Evolutionary conservation across 2,113 vertebrate genomes (phyloP).

Genomic region (Melanerpes aurifrons): DNA sequence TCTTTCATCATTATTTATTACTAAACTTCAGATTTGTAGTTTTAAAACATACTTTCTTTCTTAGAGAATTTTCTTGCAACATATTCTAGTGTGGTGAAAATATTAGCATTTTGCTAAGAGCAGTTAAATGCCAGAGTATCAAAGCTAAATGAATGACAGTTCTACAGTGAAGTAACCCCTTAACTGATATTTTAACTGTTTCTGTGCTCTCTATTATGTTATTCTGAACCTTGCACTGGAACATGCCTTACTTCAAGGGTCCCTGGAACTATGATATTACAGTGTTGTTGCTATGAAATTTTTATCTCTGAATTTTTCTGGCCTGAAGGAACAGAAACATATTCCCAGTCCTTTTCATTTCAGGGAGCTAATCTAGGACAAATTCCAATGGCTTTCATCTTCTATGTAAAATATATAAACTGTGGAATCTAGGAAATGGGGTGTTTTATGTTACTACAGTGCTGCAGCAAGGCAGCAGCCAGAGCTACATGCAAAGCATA

Average conservation of each 20-base stretch:
- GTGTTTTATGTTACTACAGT: not conserved
- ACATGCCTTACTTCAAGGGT: not conserved
- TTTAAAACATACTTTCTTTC: not conserved
- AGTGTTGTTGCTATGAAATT: not conserved
- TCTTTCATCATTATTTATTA: not conserved
- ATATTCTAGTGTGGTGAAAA: not conserved
- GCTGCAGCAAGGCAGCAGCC: slow-evolving; percentile 1
- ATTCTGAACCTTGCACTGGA: not conserved
- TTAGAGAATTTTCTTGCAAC: not conserved
- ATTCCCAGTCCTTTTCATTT: not conserved
- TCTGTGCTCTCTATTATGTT: not conserved
- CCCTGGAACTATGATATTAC: not conserved
- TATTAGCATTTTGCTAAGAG: not conserved
- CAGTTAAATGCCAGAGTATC: not conserved
- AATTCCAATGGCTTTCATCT: slow-evolving; percentile 22
- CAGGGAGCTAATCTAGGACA: not conserved
- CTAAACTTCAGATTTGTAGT: not conserved
- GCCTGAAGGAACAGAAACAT: not conserved
- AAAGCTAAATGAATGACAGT: not conserved
- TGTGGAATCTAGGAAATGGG: not conserved
- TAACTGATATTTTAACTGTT: not conserved
- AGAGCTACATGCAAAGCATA: not conserved
- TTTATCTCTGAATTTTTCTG: not conserved
- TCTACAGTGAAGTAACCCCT: not conserved
- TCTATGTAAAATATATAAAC: slow-evolving; percentile 6